Percentiles rank a stretch among this genome's conserved stretches.
Evolutionary conservation across 30 jellyfish, hydroid and myxozoan species (phyloP).

Genomic region (Nemopilema nomurai): DNA sequence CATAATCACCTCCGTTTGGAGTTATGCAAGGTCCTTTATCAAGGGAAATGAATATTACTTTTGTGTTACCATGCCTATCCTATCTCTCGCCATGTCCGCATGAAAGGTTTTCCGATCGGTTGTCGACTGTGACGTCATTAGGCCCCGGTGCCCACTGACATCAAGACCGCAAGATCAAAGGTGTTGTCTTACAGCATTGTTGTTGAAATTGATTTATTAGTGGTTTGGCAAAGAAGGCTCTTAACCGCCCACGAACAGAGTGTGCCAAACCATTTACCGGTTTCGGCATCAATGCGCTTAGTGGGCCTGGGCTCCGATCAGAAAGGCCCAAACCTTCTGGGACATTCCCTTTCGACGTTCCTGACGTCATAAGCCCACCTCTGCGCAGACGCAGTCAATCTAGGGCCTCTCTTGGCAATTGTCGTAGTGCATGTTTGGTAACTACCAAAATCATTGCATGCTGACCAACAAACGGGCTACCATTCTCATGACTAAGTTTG

Average conservation of each 20-base stretch:
- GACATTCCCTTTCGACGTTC: too few species aligned
- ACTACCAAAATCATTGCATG: too few species aligned
- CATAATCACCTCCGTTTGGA: not conserved
- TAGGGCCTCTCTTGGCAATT: too few species aligned
- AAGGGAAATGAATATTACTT: not conserved
- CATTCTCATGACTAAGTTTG: too few species aligned
- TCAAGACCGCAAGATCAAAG: too few species aligned
- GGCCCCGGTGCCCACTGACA: not conserved
- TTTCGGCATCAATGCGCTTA: too few species aligned
- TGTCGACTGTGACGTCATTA: not conserved
- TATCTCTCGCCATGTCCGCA: not conserved
- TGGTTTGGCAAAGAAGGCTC: not conserved
- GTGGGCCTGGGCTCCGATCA: too few species aligned
- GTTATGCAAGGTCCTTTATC: not conserved
- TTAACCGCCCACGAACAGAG: not conserved
- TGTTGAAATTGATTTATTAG: not conserved
- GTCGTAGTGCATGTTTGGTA: too few species aligned
- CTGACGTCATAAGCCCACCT: too few species aligned
- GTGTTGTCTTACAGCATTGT: not conserved
- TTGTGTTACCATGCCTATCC: not conserved
- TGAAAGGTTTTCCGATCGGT: not conserved
- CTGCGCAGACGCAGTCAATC: too few species aligned
- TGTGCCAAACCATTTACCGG: not conserved
- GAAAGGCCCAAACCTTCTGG: too few species aligned
- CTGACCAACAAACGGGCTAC: too few species aligned